Base-by-base conservation (phyloP, 2,888 invertebrate species). In the Ceramica pisi region DNA sequence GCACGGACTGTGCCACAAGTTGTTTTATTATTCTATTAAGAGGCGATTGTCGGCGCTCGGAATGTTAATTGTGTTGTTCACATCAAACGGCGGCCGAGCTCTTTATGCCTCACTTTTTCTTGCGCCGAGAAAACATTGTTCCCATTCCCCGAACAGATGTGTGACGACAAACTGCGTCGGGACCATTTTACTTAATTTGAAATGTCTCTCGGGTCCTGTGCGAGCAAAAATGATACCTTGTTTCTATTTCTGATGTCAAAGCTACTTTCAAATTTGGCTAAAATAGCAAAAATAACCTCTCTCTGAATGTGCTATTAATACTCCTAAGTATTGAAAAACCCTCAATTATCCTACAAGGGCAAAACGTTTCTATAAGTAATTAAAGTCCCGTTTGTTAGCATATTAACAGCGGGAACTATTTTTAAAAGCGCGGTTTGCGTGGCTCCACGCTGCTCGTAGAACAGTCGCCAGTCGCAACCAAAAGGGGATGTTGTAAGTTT, bases 21-120 rank as follows among this genome's bases (percentile, higher is more conserved):
- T 86, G 86, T 87, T 89, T 90, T 89, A 88, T 90, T 91, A 89
- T 92, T 91, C 90, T 85, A 89, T 89, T 87, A 90, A 85, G 75
- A 67, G 84, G 79, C 85, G 76, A 77, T 83, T 74, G 71, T 77
- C 71, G 75, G 71, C 75, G 61, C 85, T 2, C 71, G 84, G 87
- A 90, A 90, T 89, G 88, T 90, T 92, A 90, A 92, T 91, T 89
- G 86, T 88, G 81, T 85, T 83, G 72, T 69, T 71, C 51, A 67
- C 69, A 74, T 73, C 80, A 70, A 71, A 84, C 72, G 72, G 56
- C 50, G 61, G 75, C 55, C 56, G 46, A 31, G 57, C 44, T 71
- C 51, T 56, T 56, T 67, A 62, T 76, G 59, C 2, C 38, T 46
- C 55, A 60, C 35, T 63, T 76, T 75, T 76, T 63, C 44, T 64